Base-by-base conservation (phyloP, 2,113 vertebrate genomes). In the Tringa solitaria region DNA sequence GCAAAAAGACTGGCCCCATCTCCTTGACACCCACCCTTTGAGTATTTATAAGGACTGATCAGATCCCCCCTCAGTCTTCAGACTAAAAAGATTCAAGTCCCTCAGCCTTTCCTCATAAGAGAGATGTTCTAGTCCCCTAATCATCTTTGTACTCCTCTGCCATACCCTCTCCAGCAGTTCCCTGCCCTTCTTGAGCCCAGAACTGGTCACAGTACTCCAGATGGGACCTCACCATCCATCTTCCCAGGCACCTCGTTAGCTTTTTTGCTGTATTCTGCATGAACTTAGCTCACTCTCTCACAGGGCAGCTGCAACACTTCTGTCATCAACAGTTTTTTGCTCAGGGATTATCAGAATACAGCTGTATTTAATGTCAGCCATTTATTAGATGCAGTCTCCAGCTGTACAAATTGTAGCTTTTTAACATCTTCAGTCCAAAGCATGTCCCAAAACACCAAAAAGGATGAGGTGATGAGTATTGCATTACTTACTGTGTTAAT, bases 351-450 rank as follows among this genome's bases (percentile, higher is more conserved):
- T 21, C 14, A 76, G 45, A 53, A 61, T 3, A 18, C 10, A 77
- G 30, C 27, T 7, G 6, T 4, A 3, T 68, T 83, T 48, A 6
- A 10, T 30, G 19, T 37, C 74, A 80, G 53, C 10, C 21, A 4
- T 92, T 96, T 92, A 93, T 93, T 83, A 86, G 39, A 30, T 33
- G 14, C 23, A 51, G 33, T 5, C 13, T 75, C 60, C 89, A 78
- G 26, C 46, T 87, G 46, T 45, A 92, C 33, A 48, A 23, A 37
- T 3, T 12, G 28, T 15, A 50, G 64, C 22, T 83, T 60, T 82
- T 85, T 50, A 73, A 56, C n/a, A 69, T 3, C 15, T 18, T 14
- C 24, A 69, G 8, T 16, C 43, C 64, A 46, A 32, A 15, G 19
- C 30, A 61, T 8, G 14, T 67, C 64, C 56, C 72, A 33, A 43